These are phyloP conservation scores for Nomada flava DNA, from an alignment of 2,888 invertebrate species.

Conservation along the genomic window DNA sequence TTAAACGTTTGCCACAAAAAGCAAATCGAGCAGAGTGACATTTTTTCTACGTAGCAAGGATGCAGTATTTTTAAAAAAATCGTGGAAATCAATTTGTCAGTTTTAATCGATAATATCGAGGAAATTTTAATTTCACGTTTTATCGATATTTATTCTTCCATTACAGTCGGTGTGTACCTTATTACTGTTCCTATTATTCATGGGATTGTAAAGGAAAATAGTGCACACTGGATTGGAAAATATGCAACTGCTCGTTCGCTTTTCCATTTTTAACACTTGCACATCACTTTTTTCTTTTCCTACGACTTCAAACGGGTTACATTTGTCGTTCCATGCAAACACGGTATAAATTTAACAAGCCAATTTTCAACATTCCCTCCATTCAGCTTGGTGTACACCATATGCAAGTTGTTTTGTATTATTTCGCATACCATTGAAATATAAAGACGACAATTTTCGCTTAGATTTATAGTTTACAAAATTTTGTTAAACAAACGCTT, in stretches of 20 bases:
- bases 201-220: neutral
- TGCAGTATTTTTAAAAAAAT: neutral
- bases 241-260: neutral
- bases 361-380: neutral
- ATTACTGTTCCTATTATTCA: neutral
- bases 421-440: neutral
- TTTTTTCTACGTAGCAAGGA: constrained; percentile 4
- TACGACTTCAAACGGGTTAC: neutral
- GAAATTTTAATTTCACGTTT: no score
- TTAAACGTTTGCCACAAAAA: neutral
- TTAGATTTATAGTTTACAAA: neutral
- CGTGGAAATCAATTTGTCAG: no score
- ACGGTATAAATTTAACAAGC: neutral
- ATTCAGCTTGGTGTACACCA: neutral
- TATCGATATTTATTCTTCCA: neutral
- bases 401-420: constrained; percentile 2
- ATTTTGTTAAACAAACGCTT: neutral
- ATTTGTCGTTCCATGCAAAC: neutral
- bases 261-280: neutral
- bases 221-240: neutral
- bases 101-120: no score
- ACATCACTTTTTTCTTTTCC: neutral
- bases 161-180: no score
- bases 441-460: neutral
- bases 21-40: constrained; percentile 19